Evolutionary conservation across 2,113 vertebrate genomes (phyloP), one percentile per base, ranked within the genome.

Genomic region (Solea senegalensis): DNA sequence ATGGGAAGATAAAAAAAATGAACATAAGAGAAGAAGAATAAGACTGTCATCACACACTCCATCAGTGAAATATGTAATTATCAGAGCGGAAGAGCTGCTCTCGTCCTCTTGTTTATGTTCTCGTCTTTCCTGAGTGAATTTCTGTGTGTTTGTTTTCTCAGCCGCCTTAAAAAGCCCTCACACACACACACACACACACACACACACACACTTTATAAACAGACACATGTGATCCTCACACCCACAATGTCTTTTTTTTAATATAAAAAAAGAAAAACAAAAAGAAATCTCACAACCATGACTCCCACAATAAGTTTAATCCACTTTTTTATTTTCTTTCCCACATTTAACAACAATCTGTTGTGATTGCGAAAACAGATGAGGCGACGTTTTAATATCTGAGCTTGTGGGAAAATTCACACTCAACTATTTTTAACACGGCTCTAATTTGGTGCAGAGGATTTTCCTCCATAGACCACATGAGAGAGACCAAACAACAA

Each of bases 131-230:
- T 78, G 67, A 80, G 85, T 78, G 69, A 84, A 80, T 72, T 78
- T 77, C 69, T 73, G 49, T 40, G 62, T 56, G 79, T 87, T 84
- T 82, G 76, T 87, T 82, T 87, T 82, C 82, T 84, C 82, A 82
- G 82, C 65, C 69, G 14, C 53, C 57, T 76, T 60, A 14, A 83
- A 78, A 75, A 44, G 41, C 69, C 57, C 59, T 43, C 56, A 40
- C 49, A 21, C 58, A 57, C 58, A 69, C 50, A 41, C 51, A 50
- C 58, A 16, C 60, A 64, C 65, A 51, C 16, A 49, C 44, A 72
- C 51, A 64, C 44, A 49, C 43, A 68, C 53, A 40, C 13, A 64
- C 40, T 78, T 65, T 48, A 77, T 60, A 16, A 72, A 62, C 60
- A 73, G 43, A 76, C 11, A 78, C 57, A 15, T 69, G 59, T 64